These are phyloP conservation scores for Acrossocheilus wenchowensis DNA, from an alignment of 2,797 vertebrate species.

Conservation along the genomic window DNA sequence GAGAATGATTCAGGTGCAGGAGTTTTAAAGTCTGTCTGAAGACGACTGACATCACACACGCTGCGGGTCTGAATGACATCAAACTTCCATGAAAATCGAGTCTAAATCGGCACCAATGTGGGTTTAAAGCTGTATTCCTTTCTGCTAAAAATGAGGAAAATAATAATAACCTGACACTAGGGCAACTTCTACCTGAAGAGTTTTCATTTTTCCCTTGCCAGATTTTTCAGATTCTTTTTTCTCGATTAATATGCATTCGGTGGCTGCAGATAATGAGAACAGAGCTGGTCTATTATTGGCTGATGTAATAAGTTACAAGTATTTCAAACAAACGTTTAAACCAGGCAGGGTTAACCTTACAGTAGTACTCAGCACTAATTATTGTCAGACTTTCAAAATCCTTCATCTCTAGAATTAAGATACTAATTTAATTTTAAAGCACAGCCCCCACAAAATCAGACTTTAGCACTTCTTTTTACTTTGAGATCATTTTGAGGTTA, in stretches of 20 bases:
- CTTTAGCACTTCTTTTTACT: no score
- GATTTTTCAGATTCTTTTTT: neutral
- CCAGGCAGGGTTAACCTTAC: neutral
- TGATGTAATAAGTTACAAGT: no score
- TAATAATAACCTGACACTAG: conserved; percentile 33
- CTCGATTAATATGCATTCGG: neutral
- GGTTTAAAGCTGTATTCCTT: conserved; percentile 28
- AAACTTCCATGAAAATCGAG: conserved; percentile 28
- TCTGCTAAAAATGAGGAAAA: conserved; percentile 11
- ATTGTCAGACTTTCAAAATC: no score
- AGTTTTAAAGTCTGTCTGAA: conserved; percentile 49
- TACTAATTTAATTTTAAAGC: no score
- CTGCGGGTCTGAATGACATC: conserved; percentile 49
- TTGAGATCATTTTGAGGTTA: no score
- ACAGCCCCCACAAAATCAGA: neutral
- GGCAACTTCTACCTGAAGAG: conserved; percentile 5
- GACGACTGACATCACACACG: conserved; percentile 39
- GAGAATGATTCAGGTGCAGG: conserved; percentile 43
- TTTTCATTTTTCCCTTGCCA: neutral
- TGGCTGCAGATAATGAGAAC: neutral
- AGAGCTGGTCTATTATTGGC: neutral
- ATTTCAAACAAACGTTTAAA: neutral
- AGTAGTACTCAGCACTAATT: neutral
- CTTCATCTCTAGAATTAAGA: no score
- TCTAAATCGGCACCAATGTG: conserved; percentile 34